These are phyloP conservation scores for Opisthograptis luteolata DNA, from an alignment of 2,888 invertebrate genomes.

Conservation along the genomic window DNA sequence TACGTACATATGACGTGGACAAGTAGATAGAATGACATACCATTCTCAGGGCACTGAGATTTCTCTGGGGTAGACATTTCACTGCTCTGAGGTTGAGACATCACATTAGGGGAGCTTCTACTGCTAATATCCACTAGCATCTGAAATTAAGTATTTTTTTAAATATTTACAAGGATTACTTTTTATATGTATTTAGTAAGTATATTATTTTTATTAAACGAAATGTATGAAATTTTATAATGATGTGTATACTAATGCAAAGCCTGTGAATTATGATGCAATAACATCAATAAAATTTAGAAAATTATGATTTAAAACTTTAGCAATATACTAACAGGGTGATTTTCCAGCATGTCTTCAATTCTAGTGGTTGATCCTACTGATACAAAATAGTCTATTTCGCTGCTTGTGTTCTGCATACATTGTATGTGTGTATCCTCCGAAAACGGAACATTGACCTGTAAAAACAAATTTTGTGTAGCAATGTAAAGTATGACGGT, in stretches of 20 bases:
- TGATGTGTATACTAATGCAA: too few relatives aligned
- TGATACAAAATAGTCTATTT: constrained; percentile 92
- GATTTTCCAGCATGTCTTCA: constrained; percentile 80
- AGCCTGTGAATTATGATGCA: too few relatives aligned
- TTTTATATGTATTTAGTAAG: too few relatives aligned
- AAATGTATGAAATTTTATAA: too few relatives aligned
- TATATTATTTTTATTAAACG: too few relatives aligned
- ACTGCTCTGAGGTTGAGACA: constrained; percentile 69
- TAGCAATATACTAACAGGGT: constrained; percentile 66
- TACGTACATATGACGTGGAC: too few relatives aligned
- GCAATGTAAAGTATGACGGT: too few relatives aligned
- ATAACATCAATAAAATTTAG: too few relatives aligned
- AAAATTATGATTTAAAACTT: too few relatives aligned
- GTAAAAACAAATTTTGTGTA: too few relatives aligned
- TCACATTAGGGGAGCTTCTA: constrained; percentile 70
- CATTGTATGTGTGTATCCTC: constrained; percentile 89
- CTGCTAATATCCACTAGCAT: constrained; percentile 74
- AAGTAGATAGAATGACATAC: constrained; percentile 47
- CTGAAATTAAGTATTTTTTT: constrained; percentile 59
- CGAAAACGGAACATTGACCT: constrained; percentile 89
- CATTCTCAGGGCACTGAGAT: constrained; percentile 62
- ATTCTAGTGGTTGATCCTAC: constrained; percentile 85
- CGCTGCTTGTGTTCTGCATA: constrained; percentile 88
- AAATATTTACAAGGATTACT: too few relatives aligned
- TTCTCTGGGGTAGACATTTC: constrained; percentile 78